phyloP scores from a whole-genome alignment of 2,797 vertebrate genomes.

The Tokudaia muenninki region DNA sequence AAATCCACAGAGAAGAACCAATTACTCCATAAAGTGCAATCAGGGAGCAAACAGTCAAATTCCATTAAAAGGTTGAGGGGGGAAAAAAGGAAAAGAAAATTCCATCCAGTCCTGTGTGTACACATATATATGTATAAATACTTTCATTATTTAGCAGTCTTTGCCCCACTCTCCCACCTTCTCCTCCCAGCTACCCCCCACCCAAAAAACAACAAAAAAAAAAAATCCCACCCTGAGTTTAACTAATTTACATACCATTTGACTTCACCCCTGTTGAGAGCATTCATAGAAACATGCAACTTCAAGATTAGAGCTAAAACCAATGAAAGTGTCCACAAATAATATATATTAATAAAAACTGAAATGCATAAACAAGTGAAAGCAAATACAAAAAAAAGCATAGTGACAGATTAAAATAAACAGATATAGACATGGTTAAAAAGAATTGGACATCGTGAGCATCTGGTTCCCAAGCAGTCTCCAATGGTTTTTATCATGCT shows the following conservation, averaged over 20 bases:
- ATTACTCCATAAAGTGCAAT: slow-evolving; percentile 81
- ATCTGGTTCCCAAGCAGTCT: slow-evolving; percentile 85
- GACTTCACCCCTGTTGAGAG: slow-evolving; percentile 86
- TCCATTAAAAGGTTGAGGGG: slow-evolving; percentile 73
- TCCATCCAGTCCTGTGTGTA: slow-evolving; percentile 73
- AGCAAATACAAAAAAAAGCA: slow-evolving; percentile 83
- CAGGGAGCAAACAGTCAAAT: slow-evolving; percentile 79
- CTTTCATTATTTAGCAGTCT: slow-evolving; percentile 82
- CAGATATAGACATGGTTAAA: slow-evolving; percentile 63
- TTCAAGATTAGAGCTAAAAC: slow-evolving; percentile 86
- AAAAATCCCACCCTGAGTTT: slow-evolving; percentile 84
- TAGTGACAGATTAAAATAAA: slow-evolving; percentile 82
- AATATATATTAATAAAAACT: slow-evolving; percentile 82
- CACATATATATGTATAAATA: not conserved
- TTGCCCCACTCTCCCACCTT: slow-evolving; percentile 77
- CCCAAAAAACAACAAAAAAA: not conserved
- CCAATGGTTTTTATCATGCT: slow-evolving; percentile 86
- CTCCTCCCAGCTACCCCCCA: slow-evolving; percentile 63
- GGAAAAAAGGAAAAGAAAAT: slow-evolving; percentile 57
- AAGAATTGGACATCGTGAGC: slow-evolving; percentile 80
- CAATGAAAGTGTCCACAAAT: slow-evolving; percentile 84
- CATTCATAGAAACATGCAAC: slow-evolving; percentile 88
- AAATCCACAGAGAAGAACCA: slow-evolving; percentile 79
- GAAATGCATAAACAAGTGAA: slow-evolving; percentile 86
- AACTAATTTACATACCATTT: slow-evolving; percentile 90